Conservation (phyloP, 2,113 vertebrate species). For the Aegotheles bennettii region DNA sequence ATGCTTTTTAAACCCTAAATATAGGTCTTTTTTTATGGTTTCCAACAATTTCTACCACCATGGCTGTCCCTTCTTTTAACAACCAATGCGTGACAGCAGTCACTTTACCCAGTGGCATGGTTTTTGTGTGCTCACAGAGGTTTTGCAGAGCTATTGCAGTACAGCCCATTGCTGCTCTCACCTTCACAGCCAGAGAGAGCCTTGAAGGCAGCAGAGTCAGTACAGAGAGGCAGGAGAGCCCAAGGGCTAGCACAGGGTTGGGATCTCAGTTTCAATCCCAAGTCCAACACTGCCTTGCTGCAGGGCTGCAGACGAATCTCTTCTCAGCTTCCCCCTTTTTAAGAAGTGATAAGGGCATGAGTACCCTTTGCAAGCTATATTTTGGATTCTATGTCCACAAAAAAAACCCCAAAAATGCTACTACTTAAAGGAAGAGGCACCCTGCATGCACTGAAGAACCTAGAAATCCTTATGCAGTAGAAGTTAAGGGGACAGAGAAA, state of each 20-base stretch:
- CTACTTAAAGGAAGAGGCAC: not conserved
- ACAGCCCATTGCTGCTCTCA: not conserved
- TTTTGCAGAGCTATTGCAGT: not conserved
- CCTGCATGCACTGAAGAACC: not conserved
- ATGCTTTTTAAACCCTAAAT: no score
- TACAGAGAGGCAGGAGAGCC: not conserved
- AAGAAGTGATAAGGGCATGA: not conserved
- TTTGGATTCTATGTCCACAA: not conserved
- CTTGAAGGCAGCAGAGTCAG: not conserved
- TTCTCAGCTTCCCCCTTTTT: not conserved
- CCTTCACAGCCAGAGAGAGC: not conserved
- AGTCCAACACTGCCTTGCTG: not conserved
- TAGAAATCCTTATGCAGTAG: not conserved
- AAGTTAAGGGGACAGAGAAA: not conserved
- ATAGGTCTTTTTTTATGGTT: not conserved
- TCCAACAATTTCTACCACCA: not conserved
- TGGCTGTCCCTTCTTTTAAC: not conserved
- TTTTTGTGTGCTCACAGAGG: not conserved
- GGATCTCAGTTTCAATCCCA: accelerated
- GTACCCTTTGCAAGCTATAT: not conserved
- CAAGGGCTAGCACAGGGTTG: not conserved
- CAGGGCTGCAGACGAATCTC: not conserved
- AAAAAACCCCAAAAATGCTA: no score
- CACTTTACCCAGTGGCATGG: accelerated
- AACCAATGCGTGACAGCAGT: not conserved